phyloP scores from a whole-genome alignment of 1,140 invertebrate genomes.

The Steinernema khuongi region DNA sequence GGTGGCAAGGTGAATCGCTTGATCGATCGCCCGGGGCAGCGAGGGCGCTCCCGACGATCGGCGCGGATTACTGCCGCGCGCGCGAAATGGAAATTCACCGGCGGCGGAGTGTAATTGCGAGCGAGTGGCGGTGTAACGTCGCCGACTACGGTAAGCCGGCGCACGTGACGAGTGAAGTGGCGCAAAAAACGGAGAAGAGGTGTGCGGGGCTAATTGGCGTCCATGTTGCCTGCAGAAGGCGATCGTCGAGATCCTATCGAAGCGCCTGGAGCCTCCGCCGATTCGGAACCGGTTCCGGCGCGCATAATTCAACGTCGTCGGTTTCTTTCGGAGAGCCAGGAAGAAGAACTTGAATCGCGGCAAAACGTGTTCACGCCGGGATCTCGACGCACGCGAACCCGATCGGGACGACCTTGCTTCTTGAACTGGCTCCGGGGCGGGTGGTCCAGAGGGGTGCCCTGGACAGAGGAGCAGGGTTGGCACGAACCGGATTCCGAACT shows the following conservation, averaged over 20 bases:
- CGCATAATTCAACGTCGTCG: no score
- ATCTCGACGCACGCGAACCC: not conserved
- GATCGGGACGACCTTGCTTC: not conserved
- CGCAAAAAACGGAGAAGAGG: not conserved
- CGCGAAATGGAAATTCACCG: constrained; percentile 4
- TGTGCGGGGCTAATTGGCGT: not conserved
- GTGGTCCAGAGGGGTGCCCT: not conserved
- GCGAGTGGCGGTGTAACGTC: not conserved
- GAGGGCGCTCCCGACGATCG: constrained; percentile 1
- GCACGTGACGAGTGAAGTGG: not conserved
- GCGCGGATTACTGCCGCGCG: not conserved
- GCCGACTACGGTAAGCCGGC: not conserved
- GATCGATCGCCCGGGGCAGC: not conserved
- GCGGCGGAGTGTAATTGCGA: not conserved
- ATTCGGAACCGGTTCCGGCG: no score
- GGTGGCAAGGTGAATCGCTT: not conserved
- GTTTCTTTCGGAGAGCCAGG: not conserved
- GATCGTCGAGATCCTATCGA: not conserved
- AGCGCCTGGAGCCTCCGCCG: not conserved
- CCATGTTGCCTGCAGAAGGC: not conserved
- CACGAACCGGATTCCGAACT: no score
- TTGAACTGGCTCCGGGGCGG: not conserved
- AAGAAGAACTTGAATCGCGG: constrained; percentile 5
- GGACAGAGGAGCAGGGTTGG: no score
- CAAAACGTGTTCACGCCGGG: constrained; percentile 7